phyloP scores from a whole-genome alignment of 1,140 invertebrate genomes.

The Drosophila pseudoobscura region DNA sequence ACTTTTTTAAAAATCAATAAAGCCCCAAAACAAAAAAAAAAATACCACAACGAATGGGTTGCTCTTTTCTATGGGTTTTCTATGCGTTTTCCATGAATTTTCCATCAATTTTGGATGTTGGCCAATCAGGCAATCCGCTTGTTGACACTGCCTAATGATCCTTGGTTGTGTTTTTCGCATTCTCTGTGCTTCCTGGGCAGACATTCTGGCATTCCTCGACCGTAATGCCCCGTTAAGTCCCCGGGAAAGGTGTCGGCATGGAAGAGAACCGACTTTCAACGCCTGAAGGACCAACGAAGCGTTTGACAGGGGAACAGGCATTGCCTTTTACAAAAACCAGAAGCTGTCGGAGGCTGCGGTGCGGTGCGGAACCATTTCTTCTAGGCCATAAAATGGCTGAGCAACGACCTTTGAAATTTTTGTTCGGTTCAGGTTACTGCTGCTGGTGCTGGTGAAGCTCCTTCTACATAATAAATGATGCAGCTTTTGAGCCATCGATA shows the following conservation, averaged over 20 bases:
- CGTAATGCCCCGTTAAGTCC: slow-evolving; percentile 44
- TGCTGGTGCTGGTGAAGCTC: not conserved
- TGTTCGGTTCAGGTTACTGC: slow-evolving; percentile 24
- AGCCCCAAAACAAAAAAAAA: slow-evolving; percentile 43
- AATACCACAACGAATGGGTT: slow-evolving; percentile 19
- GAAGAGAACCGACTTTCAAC: slow-evolving; percentile 42
- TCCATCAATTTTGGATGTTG: slow-evolving; percentile 14
- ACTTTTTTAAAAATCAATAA: slow-evolving; percentile 81
- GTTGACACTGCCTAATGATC: slow-evolving; percentile 57
- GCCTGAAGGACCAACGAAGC: slow-evolving; percentile 54
- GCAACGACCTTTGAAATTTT: slow-evolving; percentile 60
- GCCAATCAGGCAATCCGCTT: slow-evolving; percentile 39
- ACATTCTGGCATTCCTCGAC: slow-evolving; percentile 28
- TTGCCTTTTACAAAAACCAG: slow-evolving; percentile 55
- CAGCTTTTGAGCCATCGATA: slow-evolving; percentile 55
- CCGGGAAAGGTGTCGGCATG: slow-evolving; percentile 47
- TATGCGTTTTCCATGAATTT: too few species aligned
- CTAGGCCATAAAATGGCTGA: slow-evolving; percentile 56
- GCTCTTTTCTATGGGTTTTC: too few species aligned
- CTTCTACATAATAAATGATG: slow-evolving; percentile 63
- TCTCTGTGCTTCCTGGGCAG: slow-evolving; percentile 35
- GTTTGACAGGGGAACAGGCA: slow-evolving; percentile 74
- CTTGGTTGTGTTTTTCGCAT: slow-evolving; percentile 24
- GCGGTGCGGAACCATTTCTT: slow-evolving; percentile 10
- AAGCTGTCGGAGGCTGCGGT: slow-evolving; percentile 1